A percentile compares a stretch with the other conserved stretches of the same genome.
phyloP scores from a whole-genome alignment of 2,113 vertebrate genomes.

The Clupea harengus region DNA sequence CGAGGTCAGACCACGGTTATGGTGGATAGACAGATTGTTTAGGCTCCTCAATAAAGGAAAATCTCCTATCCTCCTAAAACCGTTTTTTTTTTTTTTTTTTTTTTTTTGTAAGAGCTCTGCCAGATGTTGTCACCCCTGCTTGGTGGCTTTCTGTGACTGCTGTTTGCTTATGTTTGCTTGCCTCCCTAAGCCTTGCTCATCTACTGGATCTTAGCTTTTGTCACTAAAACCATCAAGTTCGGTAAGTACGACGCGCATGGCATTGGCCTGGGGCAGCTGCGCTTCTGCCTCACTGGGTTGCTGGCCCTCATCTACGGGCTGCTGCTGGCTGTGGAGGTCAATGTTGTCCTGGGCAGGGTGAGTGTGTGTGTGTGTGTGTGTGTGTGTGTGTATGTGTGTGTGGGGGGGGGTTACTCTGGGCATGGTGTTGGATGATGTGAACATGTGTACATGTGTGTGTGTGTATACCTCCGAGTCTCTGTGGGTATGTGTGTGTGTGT shows the following conservation, averaged over 20 bases:
- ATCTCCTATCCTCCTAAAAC: background rate
- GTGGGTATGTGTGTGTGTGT: background rate
- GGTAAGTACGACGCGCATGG: conserved; percentile 91
- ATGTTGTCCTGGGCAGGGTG: conserved; percentile 92
- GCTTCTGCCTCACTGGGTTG: conserved; percentile 94
- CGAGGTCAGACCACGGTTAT: background rate
- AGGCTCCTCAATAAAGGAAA: background rate
- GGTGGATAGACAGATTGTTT: background rate
- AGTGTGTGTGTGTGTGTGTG: conserved; percentile 39
- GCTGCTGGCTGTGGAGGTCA: conserved; percentile 90
- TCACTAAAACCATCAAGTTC: conserved; percentile 96
- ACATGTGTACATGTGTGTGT: too few species aligned
- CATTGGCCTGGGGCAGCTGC: conserved; percentile 86
- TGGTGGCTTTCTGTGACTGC: background rate
- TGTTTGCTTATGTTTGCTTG: background rate
- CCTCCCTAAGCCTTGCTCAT: conserved; percentile 79
- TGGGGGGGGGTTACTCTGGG: too few species aligned
- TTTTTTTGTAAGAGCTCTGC: background rate
- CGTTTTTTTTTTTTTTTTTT: background rate
- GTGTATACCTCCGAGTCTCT: too few species aligned
- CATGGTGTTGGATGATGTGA: too few species aligned
- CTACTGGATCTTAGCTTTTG: conserved; percentile 93
- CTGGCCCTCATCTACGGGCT: conserved; percentile 88
- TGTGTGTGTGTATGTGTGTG: too few species aligned
- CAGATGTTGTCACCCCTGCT: background rate